Conservation (phyloP, 2,888 invertebrate genomes). For the Hypomecis atomaria region DNA sequence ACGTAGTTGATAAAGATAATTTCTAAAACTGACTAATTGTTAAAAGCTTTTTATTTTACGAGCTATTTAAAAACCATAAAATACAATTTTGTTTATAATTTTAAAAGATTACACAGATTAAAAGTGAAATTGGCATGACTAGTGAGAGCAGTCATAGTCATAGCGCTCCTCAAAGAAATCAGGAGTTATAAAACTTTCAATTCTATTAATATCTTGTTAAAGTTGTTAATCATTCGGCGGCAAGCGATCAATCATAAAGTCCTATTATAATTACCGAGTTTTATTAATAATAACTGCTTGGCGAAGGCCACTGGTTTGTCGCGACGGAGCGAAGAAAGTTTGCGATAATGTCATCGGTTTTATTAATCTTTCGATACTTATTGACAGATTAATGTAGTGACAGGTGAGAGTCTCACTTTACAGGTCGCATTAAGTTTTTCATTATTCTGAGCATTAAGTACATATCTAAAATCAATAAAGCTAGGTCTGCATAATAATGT, state of each 20-base stretch:
- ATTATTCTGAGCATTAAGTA: too few relatives aligned
- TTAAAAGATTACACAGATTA: background rate
- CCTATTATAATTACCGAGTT: slow-evolving; percentile 30
- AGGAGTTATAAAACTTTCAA: slow-evolving; percentile 31
- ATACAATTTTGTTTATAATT: background rate
- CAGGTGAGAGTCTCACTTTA: too few relatives aligned
- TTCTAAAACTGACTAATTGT: background rate
- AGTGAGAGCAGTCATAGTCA: slow-evolving; percentile 10
- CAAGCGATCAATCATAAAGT: slow-evolving; percentile 32
- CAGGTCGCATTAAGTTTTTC: too few relatives aligned
- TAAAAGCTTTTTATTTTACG: background rate
- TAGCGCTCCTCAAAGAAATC: slow-evolving; percentile 18
- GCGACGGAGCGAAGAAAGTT: slow-evolving; percentile 25
- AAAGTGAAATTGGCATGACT: slow-evolving; percentile 15
- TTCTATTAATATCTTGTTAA: slow-evolving; percentile 23
- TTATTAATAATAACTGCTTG: slow-evolving; percentile 27
- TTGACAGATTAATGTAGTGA: background rate
- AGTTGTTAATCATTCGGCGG: slow-evolving; percentile 24
- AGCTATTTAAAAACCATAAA: background rate
- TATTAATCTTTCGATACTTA: slow-evolving; percentile 1
- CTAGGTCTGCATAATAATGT: too few relatives aligned
- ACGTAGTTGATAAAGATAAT: too few relatives aligned
- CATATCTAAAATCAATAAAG: too few relatives aligned
- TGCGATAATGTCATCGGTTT: slow-evolving; percentile 1
- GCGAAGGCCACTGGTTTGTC: slow-evolving; percentile 28